A percentile compares a stretch with the other conserved stretches of the same genome.
These are phyloP conservation scores for Staurois parvus DNA, from an alignment of 2,797 vertebrate genomes.

Conservation along the genomic window DNA sequence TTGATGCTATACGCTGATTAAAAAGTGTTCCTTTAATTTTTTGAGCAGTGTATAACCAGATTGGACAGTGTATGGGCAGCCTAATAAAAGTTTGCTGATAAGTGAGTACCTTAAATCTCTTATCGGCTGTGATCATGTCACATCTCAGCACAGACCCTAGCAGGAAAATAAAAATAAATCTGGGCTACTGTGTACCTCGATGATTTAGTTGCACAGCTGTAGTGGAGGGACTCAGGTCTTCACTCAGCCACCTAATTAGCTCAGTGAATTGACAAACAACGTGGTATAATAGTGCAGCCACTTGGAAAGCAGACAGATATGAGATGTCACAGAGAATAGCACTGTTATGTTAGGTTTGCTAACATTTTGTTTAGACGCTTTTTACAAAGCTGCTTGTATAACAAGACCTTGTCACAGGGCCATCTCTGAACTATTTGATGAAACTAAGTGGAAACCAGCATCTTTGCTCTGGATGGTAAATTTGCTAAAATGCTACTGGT, in stretches of 20 bases:
- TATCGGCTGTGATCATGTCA: neutral
- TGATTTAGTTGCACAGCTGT: neutral
- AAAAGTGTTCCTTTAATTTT: no score
- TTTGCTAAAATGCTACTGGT: no score
- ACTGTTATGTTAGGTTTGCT: neutral
- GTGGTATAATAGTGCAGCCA: neutral
- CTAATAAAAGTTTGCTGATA: neutral
- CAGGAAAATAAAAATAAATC: neutral
- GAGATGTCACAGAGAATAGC: neutral
- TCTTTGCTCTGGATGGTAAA: no score
- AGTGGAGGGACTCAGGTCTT: neutral
- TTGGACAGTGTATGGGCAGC: no score
- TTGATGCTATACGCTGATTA: no score
- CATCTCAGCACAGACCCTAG: no score
- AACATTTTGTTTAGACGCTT: neutral
- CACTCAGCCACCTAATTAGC: neutral
- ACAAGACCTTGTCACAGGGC: neutral
- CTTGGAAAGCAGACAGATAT: neutral
- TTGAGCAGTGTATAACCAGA: no score
- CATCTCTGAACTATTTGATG: neutral
- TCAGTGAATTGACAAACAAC: constrained; percentile 1
- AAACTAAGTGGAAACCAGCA: neutral
- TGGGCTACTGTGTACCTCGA: neutral
- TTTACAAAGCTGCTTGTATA: neutral
- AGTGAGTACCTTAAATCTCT: neutral